phyloP scores from a whole-genome alignment of 2,113 vertebrate genomes.

The Psophia crepitans region DNA sequence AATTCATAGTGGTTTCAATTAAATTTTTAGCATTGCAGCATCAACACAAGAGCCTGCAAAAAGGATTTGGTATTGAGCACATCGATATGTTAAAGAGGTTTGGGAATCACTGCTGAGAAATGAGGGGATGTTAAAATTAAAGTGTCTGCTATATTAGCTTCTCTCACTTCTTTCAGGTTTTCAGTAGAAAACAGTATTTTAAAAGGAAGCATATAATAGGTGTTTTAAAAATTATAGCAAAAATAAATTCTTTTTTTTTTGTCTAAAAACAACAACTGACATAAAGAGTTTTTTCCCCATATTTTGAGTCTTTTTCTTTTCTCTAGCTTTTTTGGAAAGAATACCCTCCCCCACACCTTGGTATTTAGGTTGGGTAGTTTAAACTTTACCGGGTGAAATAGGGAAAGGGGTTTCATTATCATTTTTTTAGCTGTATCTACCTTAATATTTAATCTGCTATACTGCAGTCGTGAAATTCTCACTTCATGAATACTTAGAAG shows the following conservation, averaged over 20 bases:
- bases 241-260: background rate
- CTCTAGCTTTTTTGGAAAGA: background rate
- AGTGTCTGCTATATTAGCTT: accelerated
- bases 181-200: background rate
- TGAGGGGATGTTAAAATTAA: background rate
- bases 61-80: background rate
- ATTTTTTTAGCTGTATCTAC: background rate
- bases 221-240: background rate
- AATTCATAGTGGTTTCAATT: accelerated
- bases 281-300: background rate
- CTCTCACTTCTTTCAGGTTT: background rate
- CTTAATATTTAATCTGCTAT: background rate
- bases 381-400: background rate
- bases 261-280: background rate
- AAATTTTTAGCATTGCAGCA: background rate
- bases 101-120: background rate
- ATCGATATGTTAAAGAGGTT: background rate
- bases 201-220: background rate
- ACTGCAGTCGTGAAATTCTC: background rate
- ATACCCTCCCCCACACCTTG: background rate
- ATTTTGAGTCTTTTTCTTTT: background rate
- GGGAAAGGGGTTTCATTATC: background rate
- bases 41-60: background rate
- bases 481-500: background rate
- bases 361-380: background rate